phyloP scores from a whole-genome alignment of 2,113 vertebrate species.

The Madoqua kirkii region DNA sequence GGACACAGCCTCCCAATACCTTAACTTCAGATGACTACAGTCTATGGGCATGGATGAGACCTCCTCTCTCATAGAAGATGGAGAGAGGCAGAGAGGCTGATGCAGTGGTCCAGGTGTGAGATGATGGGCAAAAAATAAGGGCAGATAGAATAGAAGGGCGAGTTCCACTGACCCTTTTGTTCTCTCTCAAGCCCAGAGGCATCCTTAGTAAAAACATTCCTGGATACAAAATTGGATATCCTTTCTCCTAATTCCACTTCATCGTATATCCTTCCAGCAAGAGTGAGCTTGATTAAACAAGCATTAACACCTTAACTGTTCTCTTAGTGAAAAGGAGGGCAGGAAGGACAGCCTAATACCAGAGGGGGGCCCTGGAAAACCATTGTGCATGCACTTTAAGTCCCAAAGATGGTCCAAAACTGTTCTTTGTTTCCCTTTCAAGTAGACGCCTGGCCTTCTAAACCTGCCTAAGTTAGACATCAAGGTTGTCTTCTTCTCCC shows the following conservation, averaged over 20 bases:
- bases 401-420: not conserved
- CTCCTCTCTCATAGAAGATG: not conserved
- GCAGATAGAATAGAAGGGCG: not conserved
- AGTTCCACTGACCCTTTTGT: not conserved
- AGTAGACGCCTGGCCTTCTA: not conserved
- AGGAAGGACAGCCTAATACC: not conserved
- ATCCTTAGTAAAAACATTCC: not conserved
- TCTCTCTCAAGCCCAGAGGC: not conserved
- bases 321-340: not conserved
- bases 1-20: too few relatives aligned
- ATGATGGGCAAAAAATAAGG: not conserved
- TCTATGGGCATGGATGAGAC: not conserved
- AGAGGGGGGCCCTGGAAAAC: not conserved
- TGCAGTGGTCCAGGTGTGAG: not conserved
- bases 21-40: not conserved
- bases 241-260: not conserved
- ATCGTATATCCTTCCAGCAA: not conserved
- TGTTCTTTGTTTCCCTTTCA: not conserved
- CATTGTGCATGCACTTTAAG: rapidly evolving
- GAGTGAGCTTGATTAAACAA: not conserved
- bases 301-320: not conserved
- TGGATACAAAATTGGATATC: not conserved
- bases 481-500: not conserved
- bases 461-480: not conserved
- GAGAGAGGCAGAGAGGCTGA: not conserved